A percentile compares a stretch with the other conserved stretches of the same genome.
These are phyloP conservation scores for Coenonympha glycerion DNA, from an alignment of 2,888 invertebrate species.

Conservation along the genomic window DNA sequence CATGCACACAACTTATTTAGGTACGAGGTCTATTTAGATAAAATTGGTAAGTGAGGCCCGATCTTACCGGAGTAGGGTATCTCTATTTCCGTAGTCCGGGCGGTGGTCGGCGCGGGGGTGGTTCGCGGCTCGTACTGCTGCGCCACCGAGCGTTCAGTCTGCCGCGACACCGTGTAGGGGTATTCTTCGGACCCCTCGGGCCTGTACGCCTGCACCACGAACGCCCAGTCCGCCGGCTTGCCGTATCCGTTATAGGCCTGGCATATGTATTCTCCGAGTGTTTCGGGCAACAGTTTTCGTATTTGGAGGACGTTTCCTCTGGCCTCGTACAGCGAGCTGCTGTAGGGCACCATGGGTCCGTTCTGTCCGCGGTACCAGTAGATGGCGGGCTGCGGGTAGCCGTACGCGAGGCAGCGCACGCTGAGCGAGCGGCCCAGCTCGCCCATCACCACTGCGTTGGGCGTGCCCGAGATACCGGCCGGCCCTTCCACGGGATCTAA, in stretches of 20 bases:
- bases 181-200: conserved; percentile 70
- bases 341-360: conserved; percentile 83
- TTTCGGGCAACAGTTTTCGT: conserved; percentile 79
- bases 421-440: conserved; percentile 81
- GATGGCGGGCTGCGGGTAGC: conserved; percentile 85
- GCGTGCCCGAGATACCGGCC: conserved; percentile 81
- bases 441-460: conserved; percentile 79
- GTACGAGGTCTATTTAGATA: not conserved
- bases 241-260: conserved; percentile 90
- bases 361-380: conserved; percentile 89
- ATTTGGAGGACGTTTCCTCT: conserved; percentile 86
- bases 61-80: conserved; percentile 58
- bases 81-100: conserved; percentile 33
- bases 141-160: conserved; percentile 26
- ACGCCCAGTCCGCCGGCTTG: conserved; percentile 84
- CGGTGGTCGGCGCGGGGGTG: conserved; percentile 27
- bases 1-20: not conserved
- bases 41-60: conserved; percentile 16
- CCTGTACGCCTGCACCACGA: conserved; percentile 82
- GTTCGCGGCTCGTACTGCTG: conserved; percentile 28
- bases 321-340: conserved; percentile 81
- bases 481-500: conserved; percentile 76
- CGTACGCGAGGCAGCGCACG: conserved; percentile 87
- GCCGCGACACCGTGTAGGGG: conserved; percentile 39
- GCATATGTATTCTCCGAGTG: conserved; percentile 91